Base-by-base conservation (phyloP, 2,888 invertebrate genomes). In the Halocaridina rubra region DNA sequence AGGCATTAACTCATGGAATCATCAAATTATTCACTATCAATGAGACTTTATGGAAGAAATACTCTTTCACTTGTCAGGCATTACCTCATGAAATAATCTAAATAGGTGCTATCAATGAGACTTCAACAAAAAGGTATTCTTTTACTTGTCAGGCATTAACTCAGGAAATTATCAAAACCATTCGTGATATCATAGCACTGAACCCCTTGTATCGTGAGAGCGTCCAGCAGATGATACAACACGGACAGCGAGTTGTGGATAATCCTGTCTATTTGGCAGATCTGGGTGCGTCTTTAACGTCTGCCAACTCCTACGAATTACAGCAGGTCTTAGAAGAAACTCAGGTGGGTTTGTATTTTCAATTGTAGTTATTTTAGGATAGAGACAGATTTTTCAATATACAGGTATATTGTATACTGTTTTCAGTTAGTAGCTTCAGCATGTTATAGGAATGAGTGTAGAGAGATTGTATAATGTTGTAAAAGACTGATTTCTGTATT, bases 231-330 rank as follows among this genome's bases (percentile, higher is more conserved):
- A 97, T 99, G 95, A 92, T 99, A 90, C 97, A 98, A 75, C 97
- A 98, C 90, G 98, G 98, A 1, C 98, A 98, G 91, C 93, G 98
- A 82, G 97, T 99, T 30, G 96, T 98, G 13, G 99, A 99, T 91
- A 99, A 99, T 93, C 99, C 99, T 0, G 96, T 98, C 19, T 99
- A 99, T 91, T 92, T 99, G 74, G 97, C 98, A 89, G 99, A 99
- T 92, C 92, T 99, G 79, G 99, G 98, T 69, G 98, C 98, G 8
- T 97, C 98, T 1, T 92, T 99, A 77, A 98, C 98, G 0, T 91
- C 90, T 10, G 96, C 97, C 0, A 98, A 98, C 89, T 95, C 97
- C 0, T 92, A 93, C 2, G 99, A 99, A 90, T 92, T 99, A 64
- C 99, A 99, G 91, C 95, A 95, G 89, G 95, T 98, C 57, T 92